Conservation (phyloP, 2,888 invertebrate species). For the Escarpia spicata region DNA sequence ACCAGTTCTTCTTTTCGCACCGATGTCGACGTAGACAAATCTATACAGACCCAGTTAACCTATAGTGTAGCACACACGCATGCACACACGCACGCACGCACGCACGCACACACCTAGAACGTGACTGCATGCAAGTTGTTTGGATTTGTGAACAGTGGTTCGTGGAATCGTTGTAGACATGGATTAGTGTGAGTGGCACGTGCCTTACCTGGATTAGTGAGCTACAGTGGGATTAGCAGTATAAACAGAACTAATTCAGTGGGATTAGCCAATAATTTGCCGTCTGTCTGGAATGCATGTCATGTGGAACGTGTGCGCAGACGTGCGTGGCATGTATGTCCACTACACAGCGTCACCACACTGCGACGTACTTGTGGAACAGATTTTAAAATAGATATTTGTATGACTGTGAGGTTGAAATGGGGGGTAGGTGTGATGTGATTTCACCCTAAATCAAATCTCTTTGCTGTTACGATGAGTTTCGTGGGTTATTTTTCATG, state of each 20-base stretch:
- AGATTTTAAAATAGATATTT: not conserved
- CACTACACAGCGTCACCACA: not conserved
- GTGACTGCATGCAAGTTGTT: not conserved
- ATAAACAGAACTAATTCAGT: not conserved
- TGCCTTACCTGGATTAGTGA: not conserved
- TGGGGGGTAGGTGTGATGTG: not conserved
- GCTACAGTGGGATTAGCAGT: not conserved
- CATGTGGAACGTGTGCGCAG: not conserved
- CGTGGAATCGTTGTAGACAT: not conserved
- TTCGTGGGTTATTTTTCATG: too few species aligned
- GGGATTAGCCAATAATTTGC: not conserved
- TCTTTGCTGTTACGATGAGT: too few species aligned
- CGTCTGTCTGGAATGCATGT: constrained; percentile 6
- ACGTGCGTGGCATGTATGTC: not conserved
- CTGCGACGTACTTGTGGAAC: not conserved
- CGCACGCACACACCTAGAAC: not conserved
- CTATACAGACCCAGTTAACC: not conserved
- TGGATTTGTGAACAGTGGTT: not conserved
- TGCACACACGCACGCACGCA: not conserved
- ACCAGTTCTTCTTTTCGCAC: not conserved
- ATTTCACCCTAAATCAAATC: not conserved
- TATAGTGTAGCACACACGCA: not conserved
- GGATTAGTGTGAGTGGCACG: not conserved
- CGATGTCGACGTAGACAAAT: not conserved
- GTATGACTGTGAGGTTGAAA: not conserved